These are phyloP conservation scores for Caradrina kadenii DNA, from an alignment of 2,888 invertebrate species.

Conservation along the genomic window DNA sequence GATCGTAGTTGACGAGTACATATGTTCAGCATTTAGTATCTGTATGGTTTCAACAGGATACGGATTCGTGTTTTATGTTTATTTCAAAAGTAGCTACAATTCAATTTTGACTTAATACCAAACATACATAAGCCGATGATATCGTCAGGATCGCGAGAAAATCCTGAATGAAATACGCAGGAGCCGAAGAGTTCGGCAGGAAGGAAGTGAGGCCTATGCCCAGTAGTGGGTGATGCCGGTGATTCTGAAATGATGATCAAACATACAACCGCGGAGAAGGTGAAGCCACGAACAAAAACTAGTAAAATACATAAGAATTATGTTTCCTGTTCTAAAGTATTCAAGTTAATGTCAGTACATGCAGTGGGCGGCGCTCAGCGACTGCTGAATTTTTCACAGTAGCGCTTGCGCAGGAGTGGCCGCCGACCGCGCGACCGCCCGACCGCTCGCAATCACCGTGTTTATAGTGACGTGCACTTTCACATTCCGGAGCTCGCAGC, in stretches of 20 bases:
- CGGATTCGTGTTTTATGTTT: too few relatives aligned
- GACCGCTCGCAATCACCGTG: constrained; percentile 5
- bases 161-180: too few relatives aligned
- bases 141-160: too few relatives aligned
- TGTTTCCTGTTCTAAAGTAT: constrained; percentile 5
- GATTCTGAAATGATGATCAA: too few relatives aligned
- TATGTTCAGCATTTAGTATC: too few relatives aligned
- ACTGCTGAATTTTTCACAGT: constrained; percentile 30
- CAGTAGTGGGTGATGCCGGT: too few relatives aligned
- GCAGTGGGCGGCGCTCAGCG: constrained; percentile 25
- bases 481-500: constrained; percentile 18
- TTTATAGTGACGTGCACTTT: constrained; percentile 32
- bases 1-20: background rate
- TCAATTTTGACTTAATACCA: too few relatives aligned
- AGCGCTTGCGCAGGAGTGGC: constrained; percentile 4
- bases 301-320: constrained; percentile 4
- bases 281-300: background rate
- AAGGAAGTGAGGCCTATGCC: too few relatives aligned
- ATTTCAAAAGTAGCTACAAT: too few relatives aligned
- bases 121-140: too few relatives aligned
- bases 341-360: constrained; percentile 35
- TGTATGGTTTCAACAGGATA: too few relatives aligned
- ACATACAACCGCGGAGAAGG: background rate
- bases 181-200: too few relatives aligned
- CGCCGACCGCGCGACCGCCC: background rate